Base-by-base conservation (phyloP, 2,888 invertebrate genomes). In the Leuctra nigra region DNA sequence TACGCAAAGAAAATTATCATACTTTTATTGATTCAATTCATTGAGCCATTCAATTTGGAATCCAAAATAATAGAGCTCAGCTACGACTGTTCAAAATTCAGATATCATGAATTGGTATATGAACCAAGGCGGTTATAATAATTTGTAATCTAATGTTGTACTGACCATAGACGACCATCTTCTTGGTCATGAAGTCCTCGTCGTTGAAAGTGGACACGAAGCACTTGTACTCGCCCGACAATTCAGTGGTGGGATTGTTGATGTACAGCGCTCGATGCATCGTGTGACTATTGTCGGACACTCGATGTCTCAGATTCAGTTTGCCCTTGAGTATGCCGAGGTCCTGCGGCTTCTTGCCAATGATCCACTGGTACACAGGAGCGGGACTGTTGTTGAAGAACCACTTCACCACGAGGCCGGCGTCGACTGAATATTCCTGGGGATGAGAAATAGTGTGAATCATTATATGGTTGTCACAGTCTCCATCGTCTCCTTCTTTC, bases 351-450 rank as follows among this genome's bases (percentile, higher is more conserved):
- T 76, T 77, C 61, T 79, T 77, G 2, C 83, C 82, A 1, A 84
- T 83, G 59, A 88, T 87, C 87, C 88, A 89, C 69, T 88, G 87
- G 70, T 88, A 89, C n/a, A 88, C 83, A 0, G 82, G 79, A 50
- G 81, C 78, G 0, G 78, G 76, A 60, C 76, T 78, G 65, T 83
- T 80, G 69, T 80, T 81, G 66, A 79, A 78, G 68, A 81, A 86
- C 88, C 89, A 88, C 69, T 87, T 87, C 7, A 88, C 82, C 2
- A 87, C 86, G 18, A 89, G 72, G 0, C 84, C 84, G 0, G 78
- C 77, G 61, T 83, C n/a, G n/a, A n/a, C n/a, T n/a, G n/a, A n/a
- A n/a, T n/a, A n/a, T n/a, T n/a, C n/a, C n/a, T n/a, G n/a, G n/a
- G n/a, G n/a, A n/a, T n/a, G n/a, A n/a, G n/a, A n/a, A n/a, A n/a